Evolutionary conservation across 2,113 vertebrate species (phyloP), one percentile per base, ranked within the genome.

Genomic region (Heliornis fulica): DNA sequence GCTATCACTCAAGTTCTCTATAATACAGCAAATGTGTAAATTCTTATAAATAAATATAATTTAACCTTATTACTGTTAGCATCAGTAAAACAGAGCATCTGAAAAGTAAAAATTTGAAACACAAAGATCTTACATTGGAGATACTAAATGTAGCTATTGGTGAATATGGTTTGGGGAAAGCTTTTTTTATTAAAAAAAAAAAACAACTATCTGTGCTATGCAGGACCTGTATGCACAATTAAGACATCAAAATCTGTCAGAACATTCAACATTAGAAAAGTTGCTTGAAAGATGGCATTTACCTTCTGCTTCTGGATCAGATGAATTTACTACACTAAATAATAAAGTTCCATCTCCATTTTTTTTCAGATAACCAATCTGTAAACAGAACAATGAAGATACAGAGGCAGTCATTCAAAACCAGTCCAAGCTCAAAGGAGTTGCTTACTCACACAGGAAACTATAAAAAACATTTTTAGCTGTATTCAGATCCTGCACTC

Each of bases 291-390:
- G 13, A 51, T 20, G 36, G 40, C 40, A 86, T 96, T 94, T 98
- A 99, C 99, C 99, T 94, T 99, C 99, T 11, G 98, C 98, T 25
- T 99, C 99, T 40, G 98, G 99, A 96, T 99, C 98, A 10, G 98
- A 97, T 6, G 98, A 97, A 95, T 99, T 99, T 85, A 99, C 99
- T 72, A 99, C 99, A 8, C 98, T 99, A 96, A 99, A 99, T 22
- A 99, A 66, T 57, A 99, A 97, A 85, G 98, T 97, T 29, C 98
- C 98, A 7, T 99, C 99, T 17, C 97, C 81, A 17, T 98, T 98
- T 97, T 99, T 99, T 96, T 98, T 99, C 90, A 99, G 97, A 93
- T 99, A 99, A 46, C 99, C 99, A 82, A 99, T 99, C 99, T 99
- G 97, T 57, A 96, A 98, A 96, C 9, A 94, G 64, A 94, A 43